Base-by-base conservation (phyloP, 2,797 vertebrate species). In the Gambelia wislizenii region DNA sequence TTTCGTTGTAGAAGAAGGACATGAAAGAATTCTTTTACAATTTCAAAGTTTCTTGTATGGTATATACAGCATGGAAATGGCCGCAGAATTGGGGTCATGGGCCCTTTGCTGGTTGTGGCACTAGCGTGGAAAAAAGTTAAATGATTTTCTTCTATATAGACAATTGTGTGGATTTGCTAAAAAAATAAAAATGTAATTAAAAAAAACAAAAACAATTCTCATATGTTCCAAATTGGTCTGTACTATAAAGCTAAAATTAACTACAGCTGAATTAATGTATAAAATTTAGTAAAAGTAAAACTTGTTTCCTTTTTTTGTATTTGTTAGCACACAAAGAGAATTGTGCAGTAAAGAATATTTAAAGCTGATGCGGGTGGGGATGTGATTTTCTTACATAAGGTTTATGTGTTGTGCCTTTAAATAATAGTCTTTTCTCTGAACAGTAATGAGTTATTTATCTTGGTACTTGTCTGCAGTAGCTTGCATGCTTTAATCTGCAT, bases 401-500 rank as follows among this genome's bases (percentile, higher is more conserved):
- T 39, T 78, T 87, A 78, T 25, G 79, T 70, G 25, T 33, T 79
- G 59, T 87, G 47, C 47, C 61, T 90, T 90, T 56, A 83, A n/a
- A 84, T 90, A 81, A n/a, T 89, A 89, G 89, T 89, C 83, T 84
- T 59, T 89, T 56, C 85, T 90, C 89, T 87, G 20, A 85, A 36
- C 36, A 75, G 61, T 86, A n/a, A 30, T 49, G 77, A 61, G 77
- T 22, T 78, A 89, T 90, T 87, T 75, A 89, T 84, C 74, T 75
- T 90, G 80, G 49, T 75, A 80, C 54, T 87, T 80, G 27, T 84
- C 61, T 81, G 18, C 54, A 67, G 12, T 76, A 54, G 90, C n/a
- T 91, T 93, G 86, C 90, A 89, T 52, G 30, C 88, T 87, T 44
- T 87, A 81, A 90, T 90, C 84, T 90, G 91, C 56, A 69, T 39